phyloP scores from a whole-genome alignment of 1,140 invertebrate genomes.

The Drosophila busckii region DNA sequence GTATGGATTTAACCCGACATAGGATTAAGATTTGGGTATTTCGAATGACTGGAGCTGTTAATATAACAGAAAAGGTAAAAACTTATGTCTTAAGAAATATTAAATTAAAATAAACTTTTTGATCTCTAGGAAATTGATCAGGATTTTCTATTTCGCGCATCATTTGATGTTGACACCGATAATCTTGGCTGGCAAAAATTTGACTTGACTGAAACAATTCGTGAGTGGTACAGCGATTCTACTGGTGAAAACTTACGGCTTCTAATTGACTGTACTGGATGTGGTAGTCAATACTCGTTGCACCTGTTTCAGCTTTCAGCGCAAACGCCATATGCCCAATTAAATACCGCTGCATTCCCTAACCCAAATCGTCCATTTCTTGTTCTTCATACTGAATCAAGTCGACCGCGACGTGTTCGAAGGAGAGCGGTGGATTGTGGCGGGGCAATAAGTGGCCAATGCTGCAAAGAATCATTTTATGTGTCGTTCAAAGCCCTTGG shows the following conservation, averaged over 20 bases:
- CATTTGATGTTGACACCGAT: conserved; percentile 84
- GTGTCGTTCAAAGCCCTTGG: conserved; percentile 93
- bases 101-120: conserved; percentile 3
- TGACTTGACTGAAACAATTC: conserved; percentile 88
- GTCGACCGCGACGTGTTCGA: conserved; percentile 83
- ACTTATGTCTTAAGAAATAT: background rate
- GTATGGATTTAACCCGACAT: conserved; percentile 11
- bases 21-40: conserved; percentile 70
- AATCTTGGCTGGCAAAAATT: conserved; percentile 91
- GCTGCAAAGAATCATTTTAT: conserved; percentile 94
- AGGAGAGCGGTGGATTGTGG: conserved; percentile 90
- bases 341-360: conserved; percentile 16
- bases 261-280: conserved; percentile 91
- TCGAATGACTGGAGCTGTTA: conserved; percentile 46
- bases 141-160: conserved; percentile 84
- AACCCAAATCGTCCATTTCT: conserved; percentile 89
- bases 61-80: conserved; percentile 56
- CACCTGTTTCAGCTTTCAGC: conserved; percentile 70
- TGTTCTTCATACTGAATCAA: conserved; percentile 87
- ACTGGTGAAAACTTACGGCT: conserved; percentile 83
- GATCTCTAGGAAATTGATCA: conserved; percentile 82
- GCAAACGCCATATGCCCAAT: conserved; percentile 5
- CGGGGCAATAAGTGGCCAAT: conserved; percentile 86
- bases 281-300: conserved; percentile 85
- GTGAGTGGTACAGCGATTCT: conserved; percentile 84